Percentiles rank a stretch among this genome's conserved stretches.
Evolutionary conservation across 2,888 invertebrate species (phyloP).

Genomic region (Oasisia sp.): DNA sequence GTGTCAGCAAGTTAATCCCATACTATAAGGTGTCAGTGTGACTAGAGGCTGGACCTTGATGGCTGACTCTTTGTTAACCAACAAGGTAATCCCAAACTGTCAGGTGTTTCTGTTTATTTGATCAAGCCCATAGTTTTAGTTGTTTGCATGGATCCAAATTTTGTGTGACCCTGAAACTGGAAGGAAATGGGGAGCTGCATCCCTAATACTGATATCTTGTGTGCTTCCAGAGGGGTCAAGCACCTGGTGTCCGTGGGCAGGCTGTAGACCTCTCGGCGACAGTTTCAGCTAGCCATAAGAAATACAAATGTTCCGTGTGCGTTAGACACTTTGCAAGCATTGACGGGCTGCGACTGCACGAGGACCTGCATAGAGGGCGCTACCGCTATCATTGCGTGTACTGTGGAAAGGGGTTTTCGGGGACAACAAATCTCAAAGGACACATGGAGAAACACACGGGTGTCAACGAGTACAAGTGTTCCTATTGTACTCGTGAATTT

Average conservation of each 20-base stretch:
- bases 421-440: background rate
- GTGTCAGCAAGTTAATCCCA: background rate
- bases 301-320: background rate
- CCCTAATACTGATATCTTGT: background rate
- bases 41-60: too few species aligned
- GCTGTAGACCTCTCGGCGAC: background rate
- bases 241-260: constrained; percentile 4
- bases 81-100: background rate
- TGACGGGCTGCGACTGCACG: background rate
- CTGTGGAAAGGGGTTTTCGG: constrained; percentile 20
- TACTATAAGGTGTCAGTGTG: too few species aligned
- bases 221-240: background rate
- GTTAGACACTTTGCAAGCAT: background rate
- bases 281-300: background rate
- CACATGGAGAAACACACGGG: background rate
- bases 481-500: background rate
- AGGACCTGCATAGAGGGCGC: constrained; percentile 13
- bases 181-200: background rate
- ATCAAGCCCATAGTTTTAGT: background rate
- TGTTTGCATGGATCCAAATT: background rate
- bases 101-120: too few species aligned
- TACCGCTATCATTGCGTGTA: constrained; percentile 14
- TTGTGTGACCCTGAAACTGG: background rate
- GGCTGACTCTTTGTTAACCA: too few species aligned
- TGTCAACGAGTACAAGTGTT: constrained; percentile 4